Percentiles rank a stretch among this genome's conserved stretches.
Evolutionary conservation across 2,888 invertebrate species (phyloP).

Genomic region (Agrypnus murinus): DNA sequence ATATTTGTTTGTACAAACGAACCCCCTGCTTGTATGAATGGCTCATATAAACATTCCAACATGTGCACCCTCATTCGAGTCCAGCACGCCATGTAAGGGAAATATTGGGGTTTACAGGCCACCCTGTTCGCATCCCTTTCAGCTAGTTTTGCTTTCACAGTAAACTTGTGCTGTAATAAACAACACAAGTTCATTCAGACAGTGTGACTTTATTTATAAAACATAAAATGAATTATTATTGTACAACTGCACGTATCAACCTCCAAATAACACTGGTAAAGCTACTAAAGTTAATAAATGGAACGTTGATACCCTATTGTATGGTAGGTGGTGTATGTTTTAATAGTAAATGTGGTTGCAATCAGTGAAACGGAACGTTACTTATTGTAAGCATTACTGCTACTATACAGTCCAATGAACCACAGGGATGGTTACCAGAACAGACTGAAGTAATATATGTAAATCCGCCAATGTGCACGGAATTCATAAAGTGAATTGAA

Average conservation of each 20-base stretch:
- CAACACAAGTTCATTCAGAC: conserved; percentile 31
- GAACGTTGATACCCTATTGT: too few species aligned
- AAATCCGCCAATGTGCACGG: conserved; percentile 61
- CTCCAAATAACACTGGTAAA: too few species aligned
- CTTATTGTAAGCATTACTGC: not conserved
- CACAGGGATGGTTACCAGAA: not conserved
- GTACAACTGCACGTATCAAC: too few species aligned
- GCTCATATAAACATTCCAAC: conserved; percentile 53
- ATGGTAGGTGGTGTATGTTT: too few species aligned
- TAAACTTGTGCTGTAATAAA: conserved; percentile 35
- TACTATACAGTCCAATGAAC: too few species aligned
- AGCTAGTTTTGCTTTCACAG: conserved; percentile 43
- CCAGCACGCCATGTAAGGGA: conserved; percentile 42
- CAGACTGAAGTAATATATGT: conserved; percentile 56
- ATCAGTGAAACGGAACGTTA: not conserved
- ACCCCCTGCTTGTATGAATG: conserved; percentile 53
- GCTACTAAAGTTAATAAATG: too few species aligned
- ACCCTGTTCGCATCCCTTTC: conserved; percentile 40
- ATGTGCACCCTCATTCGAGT: conserved; percentile 50
- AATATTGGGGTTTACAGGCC: conserved; percentile 40
- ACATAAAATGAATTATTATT: too few species aligned
- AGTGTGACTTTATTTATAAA: not conserved
- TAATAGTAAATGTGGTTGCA: too few species aligned
- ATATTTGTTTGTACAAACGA: conserved; percentile 52
- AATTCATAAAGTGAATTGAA: conserved; percentile 63